These are phyloP conservation scores for Lasioglossum leucozonium DNA, from an alignment of 2,888 invertebrate species.

Conservation along the genomic window DNA sequence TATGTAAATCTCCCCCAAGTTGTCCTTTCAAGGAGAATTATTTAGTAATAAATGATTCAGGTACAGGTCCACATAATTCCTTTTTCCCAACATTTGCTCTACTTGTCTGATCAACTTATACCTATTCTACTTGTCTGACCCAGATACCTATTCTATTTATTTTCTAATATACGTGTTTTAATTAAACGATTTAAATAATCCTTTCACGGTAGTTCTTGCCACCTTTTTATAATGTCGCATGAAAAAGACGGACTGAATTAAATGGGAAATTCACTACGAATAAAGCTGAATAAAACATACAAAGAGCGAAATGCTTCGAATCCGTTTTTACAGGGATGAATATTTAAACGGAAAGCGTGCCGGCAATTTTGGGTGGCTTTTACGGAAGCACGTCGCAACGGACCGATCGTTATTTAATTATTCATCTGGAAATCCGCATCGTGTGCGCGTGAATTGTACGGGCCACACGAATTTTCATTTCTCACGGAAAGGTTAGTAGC, in stretches of 20 bases:
- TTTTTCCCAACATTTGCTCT: no score
- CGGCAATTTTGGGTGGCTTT: neutral
- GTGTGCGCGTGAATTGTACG: neutral
- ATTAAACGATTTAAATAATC: neutral
- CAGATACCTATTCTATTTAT: neutral
- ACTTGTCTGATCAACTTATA: neutral
- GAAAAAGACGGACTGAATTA: neutral
- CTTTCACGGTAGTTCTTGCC: neutral
- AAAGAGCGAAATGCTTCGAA: neutral
- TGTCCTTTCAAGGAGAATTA: neutral
- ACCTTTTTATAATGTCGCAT: neutral
- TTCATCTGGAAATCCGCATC: neutral
- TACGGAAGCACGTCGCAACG: neutral
- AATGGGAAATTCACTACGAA: neutral
- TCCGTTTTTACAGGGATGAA: neutral
- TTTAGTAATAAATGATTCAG: neutral
- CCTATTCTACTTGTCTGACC: no score
- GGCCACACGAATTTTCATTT: neutral
- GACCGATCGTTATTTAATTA: slow-evolving; percentile 3
- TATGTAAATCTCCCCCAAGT: neutral
- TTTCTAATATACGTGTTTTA: rapidly evolving
- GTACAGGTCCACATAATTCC: no score
- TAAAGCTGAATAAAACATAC: neutral
- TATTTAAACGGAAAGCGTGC: neutral
- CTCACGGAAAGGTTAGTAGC: neutral